These are phyloP conservation scores for Enteromius treurensis DNA, from an alignment of 2,797 vertebrate genomes.

Conservation along the genomic window DNA sequence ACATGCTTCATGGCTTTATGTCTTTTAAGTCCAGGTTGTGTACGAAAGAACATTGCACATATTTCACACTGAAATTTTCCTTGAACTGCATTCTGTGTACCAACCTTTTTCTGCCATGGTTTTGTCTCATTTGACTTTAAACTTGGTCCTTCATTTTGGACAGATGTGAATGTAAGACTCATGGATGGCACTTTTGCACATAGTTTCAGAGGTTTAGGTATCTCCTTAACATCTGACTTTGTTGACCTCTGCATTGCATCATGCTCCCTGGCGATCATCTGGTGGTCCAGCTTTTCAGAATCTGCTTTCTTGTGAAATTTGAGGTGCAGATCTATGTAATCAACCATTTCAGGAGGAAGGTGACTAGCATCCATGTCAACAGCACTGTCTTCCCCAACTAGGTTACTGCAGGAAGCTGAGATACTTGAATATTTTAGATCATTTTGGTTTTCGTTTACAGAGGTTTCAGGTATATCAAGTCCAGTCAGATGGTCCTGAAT, in stretches of 20 bases:
- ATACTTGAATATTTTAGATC: constrained; percentile 55
- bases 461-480: constrained; percentile 59
- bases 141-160: constrained; percentile 61
- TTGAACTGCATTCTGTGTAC: constrained; percentile 63
- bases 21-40: constrained; percentile 89
- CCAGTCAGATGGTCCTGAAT: constrained; percentile 62
- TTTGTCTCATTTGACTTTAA: constrained; percentile 68
- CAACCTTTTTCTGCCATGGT: constrained; percentile 64
- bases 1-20: constrained; percentile 94
- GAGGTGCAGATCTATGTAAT: constrained; percentile 61
- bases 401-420: constrained; percentile 59
- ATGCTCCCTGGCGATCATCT: constrained; percentile 54
- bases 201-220: constrained; percentile 64
- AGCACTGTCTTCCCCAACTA: constrained; percentile 57
- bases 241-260: constrained; percentile 57
- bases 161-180: constrained; percentile 57
- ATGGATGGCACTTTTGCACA: constrained; percentile 44
- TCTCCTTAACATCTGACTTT: constrained; percentile 66
- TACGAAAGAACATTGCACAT: constrained; percentile 88
- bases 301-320: constrained; percentile 66
- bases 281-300: constrained; percentile 59
- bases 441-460: constrained; percentile 60
- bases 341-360: constrained; percentile 62
- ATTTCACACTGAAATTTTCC: constrained; percentile 85
- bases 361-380: constrained; percentile 62